These are phyloP conservation scores for Oenanthe oenanthe DNA, from an alignment of 2,113 vertebrate genomes.

Conservation along the genomic window DNA sequence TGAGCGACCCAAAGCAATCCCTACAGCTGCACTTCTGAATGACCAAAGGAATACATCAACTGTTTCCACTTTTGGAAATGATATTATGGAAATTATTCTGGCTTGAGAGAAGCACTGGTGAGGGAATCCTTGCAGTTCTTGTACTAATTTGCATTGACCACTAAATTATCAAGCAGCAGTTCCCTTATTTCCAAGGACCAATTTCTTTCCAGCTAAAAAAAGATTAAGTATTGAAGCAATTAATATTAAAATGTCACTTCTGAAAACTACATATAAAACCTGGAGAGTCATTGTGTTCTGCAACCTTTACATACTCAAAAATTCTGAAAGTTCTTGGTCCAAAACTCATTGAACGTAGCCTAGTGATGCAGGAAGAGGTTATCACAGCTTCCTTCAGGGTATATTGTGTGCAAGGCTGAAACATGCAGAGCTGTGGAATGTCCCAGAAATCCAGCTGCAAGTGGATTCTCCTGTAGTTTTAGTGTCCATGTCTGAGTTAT, in stretches of 20 bases:
- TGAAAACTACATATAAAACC: not conserved
- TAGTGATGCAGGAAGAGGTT: not conserved
- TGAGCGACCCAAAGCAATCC: not conserved
- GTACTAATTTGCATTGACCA: not conserved
- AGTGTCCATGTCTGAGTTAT: not conserved
- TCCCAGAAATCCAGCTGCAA: not conserved
- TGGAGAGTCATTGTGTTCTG: not conserved
- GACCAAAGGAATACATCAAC: not conserved
- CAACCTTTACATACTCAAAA: not conserved
- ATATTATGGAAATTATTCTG: not conserved
- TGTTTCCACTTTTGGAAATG: not conserved
- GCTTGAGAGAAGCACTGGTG: not conserved
- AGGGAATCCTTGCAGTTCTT: slow-evolving; percentile 2
- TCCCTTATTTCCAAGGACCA: not conserved
- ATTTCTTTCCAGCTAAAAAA: not conserved
- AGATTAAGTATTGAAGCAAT: not conserved
- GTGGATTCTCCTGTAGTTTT: not conserved
- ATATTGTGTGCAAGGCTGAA: not conserved
- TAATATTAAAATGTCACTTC: not conserved
- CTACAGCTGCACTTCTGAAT: slow-evolving; percentile 59
- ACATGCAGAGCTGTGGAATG: not conserved
- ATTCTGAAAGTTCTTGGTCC: not conserved
- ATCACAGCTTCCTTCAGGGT: not conserved
- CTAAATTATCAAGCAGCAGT: not conserved
- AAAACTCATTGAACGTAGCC: not conserved